These are phyloP conservation scores for Itoplectis maculator DNA, from an alignment of 2,888 invertebrate genomes.

Conservation along the genomic window DNA sequence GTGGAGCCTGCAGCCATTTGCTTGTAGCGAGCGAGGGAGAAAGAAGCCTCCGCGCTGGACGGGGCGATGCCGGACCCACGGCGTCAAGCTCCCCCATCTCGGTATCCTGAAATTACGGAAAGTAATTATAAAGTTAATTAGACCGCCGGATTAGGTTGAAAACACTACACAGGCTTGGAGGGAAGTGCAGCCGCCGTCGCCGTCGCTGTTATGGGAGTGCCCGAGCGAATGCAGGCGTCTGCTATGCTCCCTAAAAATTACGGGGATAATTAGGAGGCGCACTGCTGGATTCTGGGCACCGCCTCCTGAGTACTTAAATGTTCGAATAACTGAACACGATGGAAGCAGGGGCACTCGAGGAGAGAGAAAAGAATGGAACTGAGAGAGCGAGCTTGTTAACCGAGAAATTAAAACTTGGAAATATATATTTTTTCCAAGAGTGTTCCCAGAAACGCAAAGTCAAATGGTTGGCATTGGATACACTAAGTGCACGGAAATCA, in stretches of 20 bases:
- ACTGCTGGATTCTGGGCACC: constrained; percentile 2
- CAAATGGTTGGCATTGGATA: background rate
- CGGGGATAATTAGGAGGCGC: constrained; percentile 59
- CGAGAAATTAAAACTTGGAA: constrained; percentile 20
- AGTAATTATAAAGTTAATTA: constrained; percentile 70
- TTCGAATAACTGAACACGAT: constrained; percentile 30
- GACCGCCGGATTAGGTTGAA: constrained; percentile 66
- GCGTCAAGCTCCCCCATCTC: constrained; percentile 24
- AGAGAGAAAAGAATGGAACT: constrained; percentile 28
- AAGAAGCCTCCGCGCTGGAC: constrained; percentile 9
- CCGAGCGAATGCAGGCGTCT: constrained; percentile 18
- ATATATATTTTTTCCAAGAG: background rate
- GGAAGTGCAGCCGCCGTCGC: constrained; percentile 28
- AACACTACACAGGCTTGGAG: constrained; percentile 51
- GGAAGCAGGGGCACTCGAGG: constrained; percentile 6
- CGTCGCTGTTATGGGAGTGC: constrained; percentile 8
- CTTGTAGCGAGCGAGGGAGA: constrained; percentile 24
- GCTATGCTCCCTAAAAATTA: constrained; percentile 46
- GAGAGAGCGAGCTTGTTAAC: constrained; percentile 7
- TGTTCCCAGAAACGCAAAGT: background rate
- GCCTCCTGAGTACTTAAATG: constrained; percentile 40
- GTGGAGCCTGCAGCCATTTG: constrained; percentile 34
- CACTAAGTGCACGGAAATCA: background rate
- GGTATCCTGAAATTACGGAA: constrained; percentile 62
- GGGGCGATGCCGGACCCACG: constrained; percentile 37